Evolutionary conservation across 2,888 invertebrate species (phyloP).

Genomic region (Leucoptera coffeella): DNA sequence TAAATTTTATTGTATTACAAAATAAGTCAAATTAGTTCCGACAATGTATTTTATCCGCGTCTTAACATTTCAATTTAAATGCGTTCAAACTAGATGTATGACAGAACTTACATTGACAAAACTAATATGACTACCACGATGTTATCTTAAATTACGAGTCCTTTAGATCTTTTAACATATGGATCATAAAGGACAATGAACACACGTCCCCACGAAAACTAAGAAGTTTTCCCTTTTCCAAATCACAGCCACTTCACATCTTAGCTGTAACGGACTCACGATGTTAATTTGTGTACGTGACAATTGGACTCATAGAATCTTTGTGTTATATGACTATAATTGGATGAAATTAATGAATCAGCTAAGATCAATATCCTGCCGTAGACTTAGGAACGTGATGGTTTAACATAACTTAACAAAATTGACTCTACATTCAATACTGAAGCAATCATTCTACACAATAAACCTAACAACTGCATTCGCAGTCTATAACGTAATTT

Average conservation of each 20-base stretch:
- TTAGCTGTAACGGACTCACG: constrained; percentile 5
- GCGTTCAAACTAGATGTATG: too few relatives aligned
- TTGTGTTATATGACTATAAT: constrained; percentile 4
- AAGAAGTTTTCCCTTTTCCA: constrained; percentile 10
- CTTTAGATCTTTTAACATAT: constrained; percentile 24
- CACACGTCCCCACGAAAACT: constrained; percentile 5
- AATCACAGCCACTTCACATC: constrained; percentile 43
- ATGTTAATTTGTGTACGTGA: constrained; percentile 2
- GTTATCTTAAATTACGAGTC: not conserved
- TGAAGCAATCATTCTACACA: constrained; percentile 14
- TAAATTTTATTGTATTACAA: not conserved
- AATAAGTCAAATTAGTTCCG: not conserved
- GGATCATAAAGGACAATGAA: constrained; percentile 14
- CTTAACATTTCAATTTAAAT: too few relatives aligned
- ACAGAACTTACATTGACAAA: not conserved
- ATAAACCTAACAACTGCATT: constrained; percentile 10
- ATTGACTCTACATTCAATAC: constrained; percentile 17
- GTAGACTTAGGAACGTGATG: too few relatives aligned
- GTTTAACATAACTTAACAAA: constrained; percentile 10
- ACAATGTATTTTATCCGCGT: too few relatives aligned
- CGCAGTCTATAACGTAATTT: constrained; percentile 1
- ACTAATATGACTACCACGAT: not conserved
- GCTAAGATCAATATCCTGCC: too few relatives aligned
- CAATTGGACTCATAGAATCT: constrained; percentile 9
- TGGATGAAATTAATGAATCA: constrained; percentile 7